Evolutionary conservation across 2,888 invertebrate genomes (phyloP), one percentile per base, ranked within the genome.

Genomic region (Acleris emargana): DNA sequence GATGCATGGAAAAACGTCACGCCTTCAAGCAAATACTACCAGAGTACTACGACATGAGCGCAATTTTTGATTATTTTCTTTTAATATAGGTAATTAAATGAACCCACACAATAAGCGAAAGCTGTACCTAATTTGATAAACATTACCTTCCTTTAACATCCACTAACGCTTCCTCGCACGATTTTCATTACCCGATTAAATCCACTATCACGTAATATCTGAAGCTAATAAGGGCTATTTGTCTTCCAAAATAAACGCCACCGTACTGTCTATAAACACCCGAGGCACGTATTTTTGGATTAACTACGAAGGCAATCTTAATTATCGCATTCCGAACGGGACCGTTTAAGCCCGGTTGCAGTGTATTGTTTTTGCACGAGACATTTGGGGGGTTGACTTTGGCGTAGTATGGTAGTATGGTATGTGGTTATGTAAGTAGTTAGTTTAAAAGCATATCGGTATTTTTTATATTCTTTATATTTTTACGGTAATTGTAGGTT

Each of bases 251-350:
- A 83, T 80, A 84, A 84, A 84, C 79, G 72, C 72, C 76, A 51
- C 47, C 77, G 80, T 80, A 81, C 82, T 80, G 87, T 86, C 87
- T 84, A 91, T 92, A 91, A 91, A 89, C 88, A 88, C 87, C 83
- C 90, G 75, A 75, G 78, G 80, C 90, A 91, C 90, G 91, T 91
- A 91, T 88, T 88, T 89, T 86, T 81, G 86, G 89, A 91, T 91
- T 90, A 91, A 90, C 89, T 86, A 78, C 81, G 81, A 81, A 57
- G 43, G 87, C 87, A 85, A 87, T 90, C 89, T 90, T 91, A 91
- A 91, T 91, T 91, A 89, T 83, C 79, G 78, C 82, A 80, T 83
- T 83, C 81, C 79, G 78, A 75, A 79, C 73, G 81, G 78, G 89
- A 88, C 83, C 87, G 84, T 85, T 87, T 80, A 74, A 83, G 82